Conservation (phyloP, 2,113 vertebrate species). For the Falcunculus frontatus region DNA sequence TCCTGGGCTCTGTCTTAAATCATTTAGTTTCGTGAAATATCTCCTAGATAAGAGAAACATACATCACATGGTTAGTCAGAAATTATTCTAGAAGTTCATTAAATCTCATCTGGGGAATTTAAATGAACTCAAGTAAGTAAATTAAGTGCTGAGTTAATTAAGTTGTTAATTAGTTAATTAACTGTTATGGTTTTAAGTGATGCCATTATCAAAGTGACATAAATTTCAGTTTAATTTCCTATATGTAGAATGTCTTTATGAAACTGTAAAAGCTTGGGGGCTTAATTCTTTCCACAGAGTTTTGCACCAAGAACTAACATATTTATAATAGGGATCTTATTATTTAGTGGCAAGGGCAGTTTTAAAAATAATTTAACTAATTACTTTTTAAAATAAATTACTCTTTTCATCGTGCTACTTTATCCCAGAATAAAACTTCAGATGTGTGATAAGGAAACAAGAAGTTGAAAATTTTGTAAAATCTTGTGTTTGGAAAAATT, state of each 20-base stretch:
- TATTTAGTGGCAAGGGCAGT: slow-evolving; percentile 24
- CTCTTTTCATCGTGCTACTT: not conserved
- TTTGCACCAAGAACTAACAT: slow-evolving; percentile 59
- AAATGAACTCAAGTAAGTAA: slow-evolving; percentile 80
- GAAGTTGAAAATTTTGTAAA: not conserved
- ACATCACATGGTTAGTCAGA: slow-evolving; percentile 71
- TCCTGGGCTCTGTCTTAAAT: slow-evolving; percentile 25
- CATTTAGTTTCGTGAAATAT: slow-evolving; percentile 71
- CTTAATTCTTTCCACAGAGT: slow-evolving; percentile 65
- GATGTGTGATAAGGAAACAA: not conserved
- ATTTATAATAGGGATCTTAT: slow-evolving; percentile 47
- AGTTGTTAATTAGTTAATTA: slow-evolving; percentile 87
- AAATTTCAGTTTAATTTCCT: slow-evolving; percentile 77
- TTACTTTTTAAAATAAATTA: not conserved
- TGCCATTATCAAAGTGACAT: slow-evolving; percentile 79
- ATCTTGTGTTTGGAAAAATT: not conserved
- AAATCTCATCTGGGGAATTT: slow-evolving; percentile 77
- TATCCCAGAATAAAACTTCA: not conserved
- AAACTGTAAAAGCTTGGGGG: slow-evolving; percentile 75
- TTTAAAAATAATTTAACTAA: slow-evolving; percentile 51
- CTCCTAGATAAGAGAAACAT: slow-evolving; percentile 49
- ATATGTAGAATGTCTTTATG: slow-evolving; percentile 62
- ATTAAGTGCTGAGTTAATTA: slow-evolving; percentile 85
- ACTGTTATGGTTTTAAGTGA: slow-evolving; percentile 78
- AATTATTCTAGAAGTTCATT: slow-evolving; percentile 76